A percentile compares a stretch with the other conserved stretches of the same genome.
phyloP scores from a whole-genome alignment of 2,797 vertebrate species.

The Carcharodon carcharias region DNA sequence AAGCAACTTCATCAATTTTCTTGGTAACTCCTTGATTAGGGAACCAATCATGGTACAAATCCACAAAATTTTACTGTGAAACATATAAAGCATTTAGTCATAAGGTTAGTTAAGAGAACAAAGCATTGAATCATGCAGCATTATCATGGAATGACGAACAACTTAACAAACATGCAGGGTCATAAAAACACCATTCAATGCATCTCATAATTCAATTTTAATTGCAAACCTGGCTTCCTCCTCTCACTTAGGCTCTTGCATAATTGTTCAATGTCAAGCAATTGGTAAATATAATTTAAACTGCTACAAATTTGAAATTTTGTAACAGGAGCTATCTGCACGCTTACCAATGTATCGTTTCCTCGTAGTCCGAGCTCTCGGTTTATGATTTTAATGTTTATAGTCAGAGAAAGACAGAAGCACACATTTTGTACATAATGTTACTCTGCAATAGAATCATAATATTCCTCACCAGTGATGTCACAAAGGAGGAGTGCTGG shows the following conservation, averaged over 20 bases:
- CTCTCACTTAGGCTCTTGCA: neutral
- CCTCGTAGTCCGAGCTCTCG: neutral
- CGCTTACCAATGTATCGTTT: neutral
- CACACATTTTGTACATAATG: neutral
- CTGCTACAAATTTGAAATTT: neutral
- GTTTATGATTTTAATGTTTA: neutral
- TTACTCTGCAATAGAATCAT: neutral
- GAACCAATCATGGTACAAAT: neutral
- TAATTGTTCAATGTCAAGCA: neutral
- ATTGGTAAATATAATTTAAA: neutral
- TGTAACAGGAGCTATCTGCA: neutral
- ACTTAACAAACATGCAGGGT: neutral
- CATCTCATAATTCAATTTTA: neutral
- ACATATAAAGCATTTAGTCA: neutral
- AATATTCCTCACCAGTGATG: neutral
- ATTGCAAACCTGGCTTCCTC: neutral
- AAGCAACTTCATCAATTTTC: neutral
- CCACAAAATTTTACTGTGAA: neutral
- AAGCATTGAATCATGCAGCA: neutral
- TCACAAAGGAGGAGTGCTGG: neutral
- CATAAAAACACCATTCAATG: neutral
- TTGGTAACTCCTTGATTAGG: constrained; percentile 9
- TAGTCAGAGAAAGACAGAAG: neutral
- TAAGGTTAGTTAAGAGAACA: neutral
- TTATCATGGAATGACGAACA: neutral